These are phyloP conservation scores for Leuciscus waleckii DNA, from an alignment of 2,797 vertebrate genomes.

Conservation along the genomic window DNA sequence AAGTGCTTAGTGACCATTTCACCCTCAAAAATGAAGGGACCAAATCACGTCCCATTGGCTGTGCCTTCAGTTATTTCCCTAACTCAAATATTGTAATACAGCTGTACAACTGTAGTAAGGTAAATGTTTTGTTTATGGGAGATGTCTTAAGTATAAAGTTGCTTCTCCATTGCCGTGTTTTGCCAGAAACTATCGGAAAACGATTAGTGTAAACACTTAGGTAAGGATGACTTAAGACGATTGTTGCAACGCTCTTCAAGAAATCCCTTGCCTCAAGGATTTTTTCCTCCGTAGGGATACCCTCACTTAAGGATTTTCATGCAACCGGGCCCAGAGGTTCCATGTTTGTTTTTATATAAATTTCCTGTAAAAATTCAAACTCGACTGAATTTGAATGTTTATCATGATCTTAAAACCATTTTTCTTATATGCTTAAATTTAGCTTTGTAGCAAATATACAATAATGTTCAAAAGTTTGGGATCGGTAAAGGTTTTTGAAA, in stretches of 20 bases:
- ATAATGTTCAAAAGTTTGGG: not conserved
- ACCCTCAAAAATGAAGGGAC: not conserved
- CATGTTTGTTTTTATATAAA: conserved; percentile 4
- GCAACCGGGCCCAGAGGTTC: not conserved
- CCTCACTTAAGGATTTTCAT: not conserved
- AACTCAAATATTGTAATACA: not conserved
- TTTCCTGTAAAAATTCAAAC: not conserved
- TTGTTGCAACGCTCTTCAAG: not conserved
- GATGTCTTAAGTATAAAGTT: not conserved
- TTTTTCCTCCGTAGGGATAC: not conserved
- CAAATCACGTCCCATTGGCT: not conserved
- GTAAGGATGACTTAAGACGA: not conserved
- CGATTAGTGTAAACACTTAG: not conserved
- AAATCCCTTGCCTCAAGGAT: not conserved
- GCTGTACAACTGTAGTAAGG: not conserved
- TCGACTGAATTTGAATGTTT: not conserved
- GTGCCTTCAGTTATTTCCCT: not conserved
- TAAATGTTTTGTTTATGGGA: not conserved
- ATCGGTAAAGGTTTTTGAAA: not conserved
- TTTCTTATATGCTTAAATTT: not conserved
- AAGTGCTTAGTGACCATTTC: not conserved
- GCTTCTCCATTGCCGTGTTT: not conserved
- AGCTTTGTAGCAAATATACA: not conserved
- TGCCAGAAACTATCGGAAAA: not conserved
- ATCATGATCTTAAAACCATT: not conserved